Conservation (phyloP, 2,113 vertebrate genomes). For the Corvus cornix region DNA sequence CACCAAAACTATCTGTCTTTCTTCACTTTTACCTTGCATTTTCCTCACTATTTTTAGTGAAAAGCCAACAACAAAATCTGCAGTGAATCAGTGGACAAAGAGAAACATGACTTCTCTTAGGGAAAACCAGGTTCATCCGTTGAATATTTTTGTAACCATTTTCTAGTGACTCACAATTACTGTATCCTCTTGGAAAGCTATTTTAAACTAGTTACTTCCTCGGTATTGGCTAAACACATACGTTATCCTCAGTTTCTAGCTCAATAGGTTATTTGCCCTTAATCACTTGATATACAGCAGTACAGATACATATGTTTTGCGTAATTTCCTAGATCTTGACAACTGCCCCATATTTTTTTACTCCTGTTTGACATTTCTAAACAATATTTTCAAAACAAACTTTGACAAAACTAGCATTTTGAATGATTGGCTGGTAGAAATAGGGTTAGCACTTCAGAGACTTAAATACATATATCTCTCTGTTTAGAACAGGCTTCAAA, state of each 20-base stretch:
- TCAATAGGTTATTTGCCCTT: background rate
- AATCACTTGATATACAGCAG: background rate
- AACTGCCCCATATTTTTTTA: background rate
- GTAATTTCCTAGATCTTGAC: background rate
- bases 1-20: background rate
- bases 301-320: background rate
- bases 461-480: background rate
- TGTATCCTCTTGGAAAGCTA: background rate
- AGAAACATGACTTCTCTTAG: background rate
- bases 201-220: background rate
- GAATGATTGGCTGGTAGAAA: background rate
- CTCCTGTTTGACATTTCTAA: background rate
- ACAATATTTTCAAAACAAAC: background rate
- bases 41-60: background rate
- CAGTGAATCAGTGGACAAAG: background rate
- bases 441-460: background rate
- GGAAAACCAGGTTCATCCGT: background rate
- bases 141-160: background rate
- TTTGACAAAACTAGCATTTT: background rate
- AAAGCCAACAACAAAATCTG: background rate
- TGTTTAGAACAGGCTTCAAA: background rate
- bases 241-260: background rate
- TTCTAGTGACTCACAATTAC: background rate
- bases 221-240: background rate
- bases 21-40: background rate